Percentiles rank a stretch among this genome's conserved stretches.
Evolutionary conservation across 2,113 vertebrate species (phyloP).

Genomic region (Antechinus flavipes): DNA sequence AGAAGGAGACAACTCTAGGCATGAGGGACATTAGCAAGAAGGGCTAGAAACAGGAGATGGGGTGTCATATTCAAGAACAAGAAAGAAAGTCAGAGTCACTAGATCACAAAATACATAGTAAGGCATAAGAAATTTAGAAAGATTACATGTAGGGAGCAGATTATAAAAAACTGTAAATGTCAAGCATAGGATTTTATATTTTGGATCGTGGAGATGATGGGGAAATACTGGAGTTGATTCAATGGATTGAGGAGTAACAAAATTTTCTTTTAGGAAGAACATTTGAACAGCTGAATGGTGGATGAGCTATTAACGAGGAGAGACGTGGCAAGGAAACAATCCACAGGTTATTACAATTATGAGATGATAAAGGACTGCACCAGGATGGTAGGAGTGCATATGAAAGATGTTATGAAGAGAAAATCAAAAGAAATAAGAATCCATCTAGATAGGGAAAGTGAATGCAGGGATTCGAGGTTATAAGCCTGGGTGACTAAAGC

Average conservation of each 20-base stretch:
- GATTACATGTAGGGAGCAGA: neutral
- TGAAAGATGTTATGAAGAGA: neutral
- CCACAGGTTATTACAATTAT: neutral
- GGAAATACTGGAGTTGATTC: neutral
- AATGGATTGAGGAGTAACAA: neutral
- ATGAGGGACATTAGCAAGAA: neutral
- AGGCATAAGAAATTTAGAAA: neutral
- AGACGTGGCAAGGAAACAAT: neutral
- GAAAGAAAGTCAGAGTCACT: neutral
- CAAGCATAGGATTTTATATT: neutral
- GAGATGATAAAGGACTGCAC: neutral
- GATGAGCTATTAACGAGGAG: neutral
- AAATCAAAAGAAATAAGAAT: constrained; percentile 1
- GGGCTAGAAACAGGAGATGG: neutral
- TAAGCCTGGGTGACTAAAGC: neutral
- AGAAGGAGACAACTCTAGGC: neutral
- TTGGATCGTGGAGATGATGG: neutral
- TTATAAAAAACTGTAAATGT: neutral
- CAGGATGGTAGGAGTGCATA: neutral
- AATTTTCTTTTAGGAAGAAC: neutral
- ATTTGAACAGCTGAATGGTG: neutral
- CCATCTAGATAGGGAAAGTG: neutral
- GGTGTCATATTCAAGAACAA: neutral
- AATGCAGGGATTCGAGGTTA: neutral
- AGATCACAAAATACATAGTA: neutral